Evolutionary conservation across 2,797 vertebrate genomes (phyloP).

Genomic region (Cirrhinus molitorella): DNA sequence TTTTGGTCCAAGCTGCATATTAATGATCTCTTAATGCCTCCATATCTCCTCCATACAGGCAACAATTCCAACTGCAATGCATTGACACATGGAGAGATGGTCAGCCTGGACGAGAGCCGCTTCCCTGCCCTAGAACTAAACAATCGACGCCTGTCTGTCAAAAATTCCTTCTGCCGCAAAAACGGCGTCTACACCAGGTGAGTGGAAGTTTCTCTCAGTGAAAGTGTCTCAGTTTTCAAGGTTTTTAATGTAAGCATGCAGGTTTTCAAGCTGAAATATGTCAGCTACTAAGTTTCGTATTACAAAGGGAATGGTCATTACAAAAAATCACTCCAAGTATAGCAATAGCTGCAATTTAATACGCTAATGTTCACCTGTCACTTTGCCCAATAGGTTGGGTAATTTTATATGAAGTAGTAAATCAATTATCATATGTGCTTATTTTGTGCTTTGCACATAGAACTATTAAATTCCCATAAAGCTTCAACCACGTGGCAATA

Average conservation of each 20-base stretch:
- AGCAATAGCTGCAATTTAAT: not conserved
- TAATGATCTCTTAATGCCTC: conserved; percentile 64
- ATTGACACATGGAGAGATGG: conserved; percentile 93
- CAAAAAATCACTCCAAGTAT: not conserved
- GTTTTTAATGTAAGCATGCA: not conserved
- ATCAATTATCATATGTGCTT: conserved; percentile 2
- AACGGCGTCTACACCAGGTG: conserved; percentile 97
- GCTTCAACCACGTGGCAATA: conserved; percentile 16
- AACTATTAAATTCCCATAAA: conserved; percentile 27
- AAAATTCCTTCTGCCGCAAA: conserved; percentile 97
- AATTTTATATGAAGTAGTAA: not conserved
- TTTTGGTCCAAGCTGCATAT: not conserved
- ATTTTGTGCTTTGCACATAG: not conserved
- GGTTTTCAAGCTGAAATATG: conserved; percentile 23
- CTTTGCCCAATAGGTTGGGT: not conserved
- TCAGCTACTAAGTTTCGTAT: not conserved
- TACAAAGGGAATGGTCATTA: not conserved
- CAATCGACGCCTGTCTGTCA: conserved; percentile 94
- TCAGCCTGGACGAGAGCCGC: conserved; percentile 94
- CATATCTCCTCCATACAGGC: conserved; percentile 77
- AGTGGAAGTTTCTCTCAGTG: not conserved
- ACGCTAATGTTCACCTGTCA: not conserved
- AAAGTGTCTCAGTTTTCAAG: not conserved
- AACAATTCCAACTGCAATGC: conserved; percentile 89
- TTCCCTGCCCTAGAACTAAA: conserved; percentile 96